Evolutionary conservation across 2,113 vertebrate genomes (phyloP).

Genomic region (Xiphophorus couchianus): DNA sequence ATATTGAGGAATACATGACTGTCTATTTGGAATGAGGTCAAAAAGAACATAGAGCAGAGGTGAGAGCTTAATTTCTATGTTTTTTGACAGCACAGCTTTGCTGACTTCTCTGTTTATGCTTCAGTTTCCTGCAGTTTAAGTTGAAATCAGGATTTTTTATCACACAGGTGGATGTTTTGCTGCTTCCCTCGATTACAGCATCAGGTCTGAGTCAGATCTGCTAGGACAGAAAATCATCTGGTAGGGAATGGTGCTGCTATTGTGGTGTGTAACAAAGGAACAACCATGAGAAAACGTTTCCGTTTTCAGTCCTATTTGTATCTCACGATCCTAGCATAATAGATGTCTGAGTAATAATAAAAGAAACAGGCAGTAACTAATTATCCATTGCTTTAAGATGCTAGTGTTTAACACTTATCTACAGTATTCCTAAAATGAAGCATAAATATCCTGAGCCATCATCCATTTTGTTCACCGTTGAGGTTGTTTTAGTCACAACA

Average conservation of each 20-base stretch:
- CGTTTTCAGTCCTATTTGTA: background rate
- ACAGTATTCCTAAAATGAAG: too few species aligned
- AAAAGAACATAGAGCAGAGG: conserved; percentile 6
- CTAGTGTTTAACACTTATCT: too few species aligned
- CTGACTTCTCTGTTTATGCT: conserved; percentile 23
- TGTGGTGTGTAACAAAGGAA: background rate
- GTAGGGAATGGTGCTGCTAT: background rate
- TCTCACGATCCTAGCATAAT: background rate
- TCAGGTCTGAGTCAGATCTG: conserved; percentile 16
- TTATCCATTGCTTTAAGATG: too few species aligned
- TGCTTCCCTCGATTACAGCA: conserved; percentile 29
- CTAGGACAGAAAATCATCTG: background rate
- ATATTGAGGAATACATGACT: background rate
- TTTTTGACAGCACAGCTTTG: conserved; percentile 11
- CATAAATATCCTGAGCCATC: too few species aligned
- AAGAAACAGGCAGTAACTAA: too few species aligned
- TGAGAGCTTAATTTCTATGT: background rate
- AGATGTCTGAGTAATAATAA: background rate
- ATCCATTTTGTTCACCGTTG: too few species aligned
- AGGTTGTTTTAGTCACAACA: too few species aligned
- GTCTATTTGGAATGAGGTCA: background rate
- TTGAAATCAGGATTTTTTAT: background rate
- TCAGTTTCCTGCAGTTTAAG: background rate
- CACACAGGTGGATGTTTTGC: conserved; percentile 23
- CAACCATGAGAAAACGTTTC: background rate